Percentiles rank a stretch among this genome's conserved stretches.
These are phyloP conservation scores for Eupithecia abbreviata DNA, from an alignment of 2,888 invertebrate species.

Conservation along the genomic window DNA sequence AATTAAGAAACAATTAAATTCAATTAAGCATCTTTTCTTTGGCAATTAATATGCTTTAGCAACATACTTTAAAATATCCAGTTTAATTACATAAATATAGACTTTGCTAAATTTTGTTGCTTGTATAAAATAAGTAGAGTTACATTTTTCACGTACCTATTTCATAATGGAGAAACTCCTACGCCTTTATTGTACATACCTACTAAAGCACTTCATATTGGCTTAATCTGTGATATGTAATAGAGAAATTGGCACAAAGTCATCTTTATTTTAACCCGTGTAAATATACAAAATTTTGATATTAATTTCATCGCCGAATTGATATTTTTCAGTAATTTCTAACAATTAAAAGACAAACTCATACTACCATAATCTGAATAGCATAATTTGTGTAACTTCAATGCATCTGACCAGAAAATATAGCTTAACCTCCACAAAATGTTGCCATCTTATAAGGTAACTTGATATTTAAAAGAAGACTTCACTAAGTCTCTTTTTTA, in stretches of 20 bases:
- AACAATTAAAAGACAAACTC: neutral
- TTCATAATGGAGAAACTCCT: constrained; percentile 33
- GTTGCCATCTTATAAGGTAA: neutral
- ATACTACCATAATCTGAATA: neutral
- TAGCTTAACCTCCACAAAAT: neutral
- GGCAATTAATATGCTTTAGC: neutral
- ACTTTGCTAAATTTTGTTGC: constrained; percentile 17
- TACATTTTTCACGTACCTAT: constrained; percentile 28
- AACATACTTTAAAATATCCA: neutral
- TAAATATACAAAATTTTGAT: constrained; percentile 54
- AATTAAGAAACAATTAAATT: neutral
- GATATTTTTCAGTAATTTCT: constrained; percentile 52
- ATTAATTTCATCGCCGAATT: constrained; percentile 60
- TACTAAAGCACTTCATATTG: constrained; percentile 62
- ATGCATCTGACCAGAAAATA: neutral
- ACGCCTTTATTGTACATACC: constrained; percentile 32
- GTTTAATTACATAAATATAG: neutral
- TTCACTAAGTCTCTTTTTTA: neutral
- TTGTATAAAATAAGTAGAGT: constrained; percentile 6
- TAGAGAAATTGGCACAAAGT: constrained; percentile 64
- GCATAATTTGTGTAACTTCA: neutral
- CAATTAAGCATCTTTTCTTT: neutral
- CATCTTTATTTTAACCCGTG: constrained; percentile 45
- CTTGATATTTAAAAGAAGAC: neutral
- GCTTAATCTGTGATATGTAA: constrained; percentile 80